Base-by-base conservation (phyloP, 1,140 invertebrate genomes). In the Lutraria rhynchaena region DNA sequence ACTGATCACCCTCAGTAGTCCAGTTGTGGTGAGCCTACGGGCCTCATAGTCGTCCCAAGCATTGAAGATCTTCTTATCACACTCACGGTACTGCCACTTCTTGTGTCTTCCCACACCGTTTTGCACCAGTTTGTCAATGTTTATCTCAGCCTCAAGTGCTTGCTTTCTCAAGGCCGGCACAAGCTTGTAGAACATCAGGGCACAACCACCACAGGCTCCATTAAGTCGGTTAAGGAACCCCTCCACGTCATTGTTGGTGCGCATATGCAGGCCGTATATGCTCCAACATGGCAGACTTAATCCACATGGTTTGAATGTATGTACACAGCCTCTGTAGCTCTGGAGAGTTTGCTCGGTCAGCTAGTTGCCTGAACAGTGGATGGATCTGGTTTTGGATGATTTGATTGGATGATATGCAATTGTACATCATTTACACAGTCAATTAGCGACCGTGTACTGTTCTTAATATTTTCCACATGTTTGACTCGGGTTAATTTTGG, bases 191-290 rank as follows among this genome's bases (percentile, higher is more conserved):
- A 67, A 67, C 3, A 37, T 33, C 19, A 67, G 24, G 1, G 61
- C 33, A 27, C 31, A 37, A 0, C 22, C 11, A n/a, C 61, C 61
- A 44, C 33, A 41, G 22, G 29, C 60, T 17, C 15, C 60, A 33
- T 63, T 63, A 5, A 63, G 60, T 9, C 60, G 60, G 31, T 15
- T 29, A 22, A 33, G 60, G 3, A 4, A 53, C 4, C 65, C 37
- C 41, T 69, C 65, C 19, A 69, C 65, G 29, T 69, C 44, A 69
- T 69, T 69, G 29, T 69, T 69, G 5, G 65, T 69, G 22, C 44
- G 22, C 15, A 69, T 27, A 7, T 24, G 24, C n/a, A 27, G 65
- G 3, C 4, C 15, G 44, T 29, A 69, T 15, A 69, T n/a, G 29
- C 41, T 27, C 65, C 65, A 69, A 69, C 3, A 29, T 27, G 1